Conservation (phyloP, 1,140 invertebrate genomes). For the Teleopsis dalmanni region DNA sequence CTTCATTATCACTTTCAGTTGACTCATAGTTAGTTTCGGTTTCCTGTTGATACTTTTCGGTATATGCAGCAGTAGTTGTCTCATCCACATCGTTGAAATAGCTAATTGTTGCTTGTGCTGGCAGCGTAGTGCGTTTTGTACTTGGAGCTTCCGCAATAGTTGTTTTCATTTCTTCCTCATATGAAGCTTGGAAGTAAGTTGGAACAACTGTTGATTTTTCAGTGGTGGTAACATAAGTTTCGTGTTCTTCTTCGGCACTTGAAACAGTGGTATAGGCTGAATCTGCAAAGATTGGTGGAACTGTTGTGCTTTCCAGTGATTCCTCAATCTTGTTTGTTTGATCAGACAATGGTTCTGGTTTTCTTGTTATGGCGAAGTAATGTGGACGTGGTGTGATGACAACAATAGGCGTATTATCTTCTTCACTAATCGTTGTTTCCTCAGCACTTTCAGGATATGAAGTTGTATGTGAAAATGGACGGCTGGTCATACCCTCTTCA, state of each 20-base stretch:
- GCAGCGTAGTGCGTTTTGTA: too few species aligned
- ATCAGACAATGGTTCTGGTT: too few species aligned
- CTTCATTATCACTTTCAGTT: neutral
- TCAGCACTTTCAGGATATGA: too few species aligned
- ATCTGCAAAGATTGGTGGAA: too few species aligned
- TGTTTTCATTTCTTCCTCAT: neutral
- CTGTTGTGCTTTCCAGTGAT: too few species aligned
- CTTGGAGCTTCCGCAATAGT: neutral
- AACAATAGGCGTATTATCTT: conserved; percentile 23
- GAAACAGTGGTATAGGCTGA: too few species aligned
- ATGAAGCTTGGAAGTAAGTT: neutral
- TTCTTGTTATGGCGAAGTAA: too few species aligned
- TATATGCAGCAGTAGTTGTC: neutral
- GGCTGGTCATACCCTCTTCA: too few species aligned
- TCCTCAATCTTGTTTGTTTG: too few species aligned
- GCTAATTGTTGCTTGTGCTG: too few species aligned
- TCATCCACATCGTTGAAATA: neutral
- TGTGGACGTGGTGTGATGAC: conserved; percentile 32
- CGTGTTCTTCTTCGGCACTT: too few species aligned
- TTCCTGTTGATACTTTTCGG: too few species aligned
- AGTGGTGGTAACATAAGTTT: neutral
- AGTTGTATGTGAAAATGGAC: neutral
- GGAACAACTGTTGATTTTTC: neutral
- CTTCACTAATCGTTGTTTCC: conserved; percentile 23
- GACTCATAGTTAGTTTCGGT: neutral